phyloP scores from a whole-genome alignment of 2,113 vertebrate genomes.

The Mus musculus region DNA sequence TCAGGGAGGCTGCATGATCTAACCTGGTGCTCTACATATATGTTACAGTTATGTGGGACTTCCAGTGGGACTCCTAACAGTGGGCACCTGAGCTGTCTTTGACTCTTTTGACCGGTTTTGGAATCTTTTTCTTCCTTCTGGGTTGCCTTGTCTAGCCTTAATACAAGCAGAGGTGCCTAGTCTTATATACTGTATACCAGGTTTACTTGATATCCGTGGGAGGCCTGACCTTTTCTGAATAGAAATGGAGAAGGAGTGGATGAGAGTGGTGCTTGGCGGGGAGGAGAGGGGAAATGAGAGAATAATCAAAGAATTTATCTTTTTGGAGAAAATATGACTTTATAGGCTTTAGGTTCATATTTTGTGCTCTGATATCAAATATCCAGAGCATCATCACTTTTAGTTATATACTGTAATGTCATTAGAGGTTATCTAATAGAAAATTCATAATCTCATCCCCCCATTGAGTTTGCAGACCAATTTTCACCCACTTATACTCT shows the following conservation, averaged over 20 bases:
- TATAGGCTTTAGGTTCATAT: conserved; percentile 41
- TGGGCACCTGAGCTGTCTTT: not conserved
- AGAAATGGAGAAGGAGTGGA: not conserved
- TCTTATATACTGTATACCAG: not conserved
- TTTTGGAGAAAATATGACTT: conserved; percentile 41
- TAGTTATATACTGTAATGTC: conserved; percentile 70
- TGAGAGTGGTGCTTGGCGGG: not conserved
- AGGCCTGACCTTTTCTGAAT: not conserved
- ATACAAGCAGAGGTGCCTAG: not conserved
- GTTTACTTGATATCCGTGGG: not conserved
- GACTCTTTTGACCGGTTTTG: not conserved
- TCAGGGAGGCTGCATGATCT: not conserved
- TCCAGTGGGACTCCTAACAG: not conserved
- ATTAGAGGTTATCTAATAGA: conserved; percentile 81
- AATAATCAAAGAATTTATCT: not conserved
- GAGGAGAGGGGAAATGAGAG: not conserved
- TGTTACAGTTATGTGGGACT: not conserved
- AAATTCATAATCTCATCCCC: conserved; percentile 83
- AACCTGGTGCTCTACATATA: not conserved
- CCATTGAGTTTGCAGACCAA: conserved; percentile 79
- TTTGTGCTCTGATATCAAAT: conserved; percentile 73
- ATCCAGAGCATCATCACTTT: conserved; percentile 65
- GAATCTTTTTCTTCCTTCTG: not conserved
- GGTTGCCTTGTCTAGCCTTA: not conserved
- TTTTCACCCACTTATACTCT: conserved; percentile 84